Evolutionary conservation across 2,888 invertebrate genomes (phyloP).

Genomic region (Lepeophtheirus nordmannii): DNA sequence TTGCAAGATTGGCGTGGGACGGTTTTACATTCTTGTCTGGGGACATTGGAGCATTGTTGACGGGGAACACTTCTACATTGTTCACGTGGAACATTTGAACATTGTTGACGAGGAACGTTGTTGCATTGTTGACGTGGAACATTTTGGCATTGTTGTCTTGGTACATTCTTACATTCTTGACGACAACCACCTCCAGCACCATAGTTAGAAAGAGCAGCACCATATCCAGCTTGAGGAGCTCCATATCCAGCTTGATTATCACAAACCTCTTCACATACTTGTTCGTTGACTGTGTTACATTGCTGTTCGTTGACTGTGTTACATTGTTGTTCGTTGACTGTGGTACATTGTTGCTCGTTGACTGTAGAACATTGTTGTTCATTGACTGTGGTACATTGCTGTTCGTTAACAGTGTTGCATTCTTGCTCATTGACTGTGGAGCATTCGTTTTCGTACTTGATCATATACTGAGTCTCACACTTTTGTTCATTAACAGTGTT

Average conservation of each 20-base stretch:
- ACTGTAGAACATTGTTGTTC: constrained; percentile 14
- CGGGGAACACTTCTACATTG: constrained; percentile 14
- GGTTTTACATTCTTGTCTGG: constrained; percentile 10
- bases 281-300: constrained; percentile 8
- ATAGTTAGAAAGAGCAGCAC: neutral
- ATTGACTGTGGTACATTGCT: constrained; percentile 12
- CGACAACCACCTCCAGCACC: neutral
- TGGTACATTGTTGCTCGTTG: constrained; percentile 17
- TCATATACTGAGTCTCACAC: constrained; percentile 11
- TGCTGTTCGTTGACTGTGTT: constrained; percentile 10
- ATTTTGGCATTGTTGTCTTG: constrained; percentile 7
- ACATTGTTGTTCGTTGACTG: constrained; percentile 11
- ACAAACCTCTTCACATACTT: constrained; percentile 8
- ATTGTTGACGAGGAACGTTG: constrained; percentile 9
- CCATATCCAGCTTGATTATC: constrained; percentile 1
- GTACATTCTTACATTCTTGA: constrained; percentile 6
- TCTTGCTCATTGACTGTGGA: constrained; percentile 4
- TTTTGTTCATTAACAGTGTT: constrained; percentile 17
- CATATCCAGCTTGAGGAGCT: neutral
- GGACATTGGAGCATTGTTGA: constrained; percentile 16
- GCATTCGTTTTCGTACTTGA: constrained; percentile 6
- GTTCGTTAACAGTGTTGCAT: neutral
- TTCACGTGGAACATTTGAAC: constrained; percentile 2
- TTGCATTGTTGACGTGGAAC: constrained; percentile 6
- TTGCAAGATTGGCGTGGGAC: constrained; percentile 16